phyloP scores from a whole-genome alignment of 2,113 vertebrate genomes.

The Meleagris gallopavo region DNA sequence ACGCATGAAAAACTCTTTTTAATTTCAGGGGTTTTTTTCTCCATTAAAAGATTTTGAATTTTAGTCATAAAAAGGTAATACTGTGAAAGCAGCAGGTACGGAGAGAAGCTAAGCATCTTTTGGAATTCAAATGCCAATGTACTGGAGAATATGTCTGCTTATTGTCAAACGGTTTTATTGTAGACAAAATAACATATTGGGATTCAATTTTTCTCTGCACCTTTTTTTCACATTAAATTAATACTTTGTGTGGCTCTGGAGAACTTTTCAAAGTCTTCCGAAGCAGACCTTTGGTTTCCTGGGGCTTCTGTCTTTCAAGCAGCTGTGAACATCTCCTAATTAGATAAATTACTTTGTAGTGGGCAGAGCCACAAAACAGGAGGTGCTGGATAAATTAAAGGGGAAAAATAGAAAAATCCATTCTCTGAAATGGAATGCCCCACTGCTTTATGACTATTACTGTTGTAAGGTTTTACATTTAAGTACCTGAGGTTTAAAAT shows the following conservation, averaged over 20 bases:
- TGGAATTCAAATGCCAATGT: constrained; percentile 57
- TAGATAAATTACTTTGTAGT: constrained; percentile 81
- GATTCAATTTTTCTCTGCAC: constrained; percentile 70
- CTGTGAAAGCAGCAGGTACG: constrained; percentile 60
- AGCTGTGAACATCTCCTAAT: constrained; percentile 79
- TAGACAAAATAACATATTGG: constrained; percentile 71
- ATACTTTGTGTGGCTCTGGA: constrained; percentile 77
- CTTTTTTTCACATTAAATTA: constrained; percentile 75
- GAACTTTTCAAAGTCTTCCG: constrained; percentile 76
- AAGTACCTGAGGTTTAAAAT: constrained; percentile 82
- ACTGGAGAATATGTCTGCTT: constrained; percentile 59
- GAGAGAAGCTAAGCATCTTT: constrained; percentile 56
- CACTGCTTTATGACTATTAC: constrained; percentile 79
- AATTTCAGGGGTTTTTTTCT: constrained; percentile 52
- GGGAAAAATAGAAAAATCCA: constrained; percentile 69
- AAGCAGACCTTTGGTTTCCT: constrained; percentile 70
- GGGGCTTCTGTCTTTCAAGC: constrained; percentile 71
- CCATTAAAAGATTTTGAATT: constrained; percentile 70
- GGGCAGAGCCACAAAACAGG: constrained; percentile 77
- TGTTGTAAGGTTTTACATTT: constrained; percentile 77
- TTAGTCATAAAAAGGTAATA: constrained; percentile 56
- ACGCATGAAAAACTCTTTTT: constrained; percentile 62
- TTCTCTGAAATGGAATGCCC: constrained; percentile 75
- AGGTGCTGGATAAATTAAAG: constrained; percentile 77
- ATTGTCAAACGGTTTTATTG: constrained; percentile 62